These are phyloP conservation scores for Remorina albescens DNA, from an alignment of 2,797 vertebrate species.

Conservation along the genomic window DNA sequence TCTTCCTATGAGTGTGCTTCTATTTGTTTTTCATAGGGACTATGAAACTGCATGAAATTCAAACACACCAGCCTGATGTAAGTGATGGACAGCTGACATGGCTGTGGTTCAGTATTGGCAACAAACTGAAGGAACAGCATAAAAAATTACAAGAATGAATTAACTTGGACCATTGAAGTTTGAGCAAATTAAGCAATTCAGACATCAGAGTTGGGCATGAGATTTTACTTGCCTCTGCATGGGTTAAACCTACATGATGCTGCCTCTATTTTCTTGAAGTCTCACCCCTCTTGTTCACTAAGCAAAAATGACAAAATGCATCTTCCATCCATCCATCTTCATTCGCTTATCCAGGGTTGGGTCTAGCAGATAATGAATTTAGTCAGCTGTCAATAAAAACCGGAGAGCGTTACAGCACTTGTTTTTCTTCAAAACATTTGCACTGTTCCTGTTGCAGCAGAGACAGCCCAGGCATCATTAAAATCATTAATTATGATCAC, in stretches of 20 bases:
- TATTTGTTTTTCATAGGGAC: conserved; percentile 36
- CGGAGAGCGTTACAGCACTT: too few species aligned
- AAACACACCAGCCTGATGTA: conserved; percentile 7
- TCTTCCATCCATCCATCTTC: too few species aligned
- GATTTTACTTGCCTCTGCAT: background rate
- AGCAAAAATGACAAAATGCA: background rate
- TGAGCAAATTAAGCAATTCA: background rate
- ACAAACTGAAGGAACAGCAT: background rate
- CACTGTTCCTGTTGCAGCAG: background rate
- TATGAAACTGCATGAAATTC: conserved; percentile 36
- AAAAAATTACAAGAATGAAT: background rate
- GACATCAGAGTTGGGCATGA: background rate
- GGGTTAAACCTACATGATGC: background rate
- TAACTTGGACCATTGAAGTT: conserved; percentile 5
- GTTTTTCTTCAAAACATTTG: background rate
- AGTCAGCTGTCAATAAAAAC: background rate
- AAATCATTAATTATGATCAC: too few species aligned
- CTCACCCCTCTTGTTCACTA: background rate
- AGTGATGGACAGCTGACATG: background rate
- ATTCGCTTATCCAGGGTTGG: background rate
- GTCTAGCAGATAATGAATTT: background rate
- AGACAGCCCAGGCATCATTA: background rate
- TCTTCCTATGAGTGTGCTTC: background rate
- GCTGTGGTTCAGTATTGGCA: background rate
- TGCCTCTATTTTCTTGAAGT: background rate